Evolutionary conservation across 2,888 invertebrate genomes (phyloP).

Genomic region (Acleris emargana): DNA sequence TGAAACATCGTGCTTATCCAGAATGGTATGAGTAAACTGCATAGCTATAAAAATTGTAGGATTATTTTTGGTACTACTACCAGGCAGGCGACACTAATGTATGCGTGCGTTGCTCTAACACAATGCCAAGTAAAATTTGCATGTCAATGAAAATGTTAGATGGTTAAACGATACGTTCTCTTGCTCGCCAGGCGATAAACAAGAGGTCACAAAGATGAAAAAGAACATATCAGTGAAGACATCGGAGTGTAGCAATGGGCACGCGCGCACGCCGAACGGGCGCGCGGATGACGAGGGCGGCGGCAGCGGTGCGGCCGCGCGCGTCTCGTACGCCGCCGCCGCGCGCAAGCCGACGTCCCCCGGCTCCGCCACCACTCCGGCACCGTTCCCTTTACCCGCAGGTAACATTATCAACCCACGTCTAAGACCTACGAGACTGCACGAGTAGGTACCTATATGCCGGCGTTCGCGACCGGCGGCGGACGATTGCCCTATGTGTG

Average conservation of each 20-base stretch:
- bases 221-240: constrained; percentile 64
- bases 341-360: constrained; percentile 73
- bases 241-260: constrained; percentile 70
- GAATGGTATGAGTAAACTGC: not conserved
- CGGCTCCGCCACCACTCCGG: constrained; percentile 61
- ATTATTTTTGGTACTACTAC: not conserved
- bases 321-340: constrained; percentile 76
- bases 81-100: not conserved
- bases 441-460: too few relatives aligned
- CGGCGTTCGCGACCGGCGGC: too few relatives aligned
- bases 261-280: constrained; percentile 72
- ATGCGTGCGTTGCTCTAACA: not conserved
- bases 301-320: constrained; percentile 54
- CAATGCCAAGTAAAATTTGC: not conserved
- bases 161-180: not conserved
- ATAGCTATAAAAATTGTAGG: not conserved
- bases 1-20: not conserved
- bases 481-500: too few relatives aligned
- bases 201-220: constrained; percentile 72
- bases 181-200: constrained; percentile 63
- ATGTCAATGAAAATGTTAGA: not conserved
- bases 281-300: constrained; percentile 76
- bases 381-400: constrained; percentile 67
- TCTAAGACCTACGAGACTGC: too few relatives aligned
- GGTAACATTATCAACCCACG: constrained; percentile 49